phyloP scores from a whole-genome alignment of 2,888 invertebrate species.

The Thecocarcelia acutangulata region DNA sequence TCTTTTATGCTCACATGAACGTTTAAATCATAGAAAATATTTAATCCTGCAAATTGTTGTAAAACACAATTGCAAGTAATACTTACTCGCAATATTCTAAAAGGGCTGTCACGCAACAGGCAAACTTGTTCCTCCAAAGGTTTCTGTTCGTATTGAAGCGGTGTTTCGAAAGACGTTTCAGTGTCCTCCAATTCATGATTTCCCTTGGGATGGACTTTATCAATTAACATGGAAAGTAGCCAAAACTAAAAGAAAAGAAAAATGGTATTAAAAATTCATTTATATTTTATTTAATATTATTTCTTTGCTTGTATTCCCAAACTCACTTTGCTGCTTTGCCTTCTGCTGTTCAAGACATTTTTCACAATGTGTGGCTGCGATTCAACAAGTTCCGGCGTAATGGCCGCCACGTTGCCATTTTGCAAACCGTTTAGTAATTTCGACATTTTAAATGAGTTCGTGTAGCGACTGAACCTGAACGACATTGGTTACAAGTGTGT shows the following conservation, averaged over 20 bases:
- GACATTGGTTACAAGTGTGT: too few relatives aligned
- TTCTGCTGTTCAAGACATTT: conserved; percentile 72
- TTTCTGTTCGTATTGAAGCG: conserved; percentile 75
- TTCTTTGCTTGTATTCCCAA: not conserved
- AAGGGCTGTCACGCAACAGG: conserved; percentile 86
- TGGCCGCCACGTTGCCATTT: conserved; percentile 69
- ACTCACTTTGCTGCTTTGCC: conserved; percentile 75
- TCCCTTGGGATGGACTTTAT: conserved; percentile 76
- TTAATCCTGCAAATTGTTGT: not conserved
- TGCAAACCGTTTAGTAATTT: conserved; percentile 73
- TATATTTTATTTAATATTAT: not conserved
- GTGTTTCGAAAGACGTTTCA: conserved; percentile 78
- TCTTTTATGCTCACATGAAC: too few relatives aligned
- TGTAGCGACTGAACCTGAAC: conserved; percentile 12
- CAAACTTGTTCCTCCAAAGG: conserved; percentile 84
- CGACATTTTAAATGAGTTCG: conserved; percentile 74
- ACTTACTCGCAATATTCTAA: conserved; percentile 81
- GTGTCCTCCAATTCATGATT: conserved; percentile 76
- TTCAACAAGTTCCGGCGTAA: conserved; percentile 77
- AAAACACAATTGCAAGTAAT: conserved; percentile 4
- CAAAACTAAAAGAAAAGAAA: conserved; percentile 75
- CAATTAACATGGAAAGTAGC: conserved; percentile 80
- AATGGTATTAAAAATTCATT: not conserved
- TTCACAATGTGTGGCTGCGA: conserved; percentile 74
- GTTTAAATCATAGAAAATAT: too few relatives aligned